phyloP scores from a whole-genome alignment of 2,113 vertebrate species.

The Casuarius casuarius region DNA sequence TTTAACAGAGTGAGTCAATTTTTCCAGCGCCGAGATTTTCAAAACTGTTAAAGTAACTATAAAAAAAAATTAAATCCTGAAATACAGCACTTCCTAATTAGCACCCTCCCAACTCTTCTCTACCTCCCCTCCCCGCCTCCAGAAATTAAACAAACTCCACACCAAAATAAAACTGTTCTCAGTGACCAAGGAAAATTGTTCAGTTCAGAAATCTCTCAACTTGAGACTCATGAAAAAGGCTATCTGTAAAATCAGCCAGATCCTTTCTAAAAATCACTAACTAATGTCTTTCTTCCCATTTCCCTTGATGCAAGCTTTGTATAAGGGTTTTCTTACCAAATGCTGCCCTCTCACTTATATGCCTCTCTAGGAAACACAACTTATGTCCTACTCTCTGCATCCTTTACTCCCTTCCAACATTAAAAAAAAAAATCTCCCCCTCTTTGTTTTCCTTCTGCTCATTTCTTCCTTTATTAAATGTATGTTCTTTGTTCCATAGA shows the following conservation, averaged over 20 bases:
- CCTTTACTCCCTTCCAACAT: background rate
- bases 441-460: background rate
- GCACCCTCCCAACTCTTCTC: background rate
- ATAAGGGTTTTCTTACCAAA: background rate
- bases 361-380: background rate
- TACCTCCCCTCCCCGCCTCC: background rate
- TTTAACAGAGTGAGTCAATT: background rate
- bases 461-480: background rate
- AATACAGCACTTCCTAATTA: background rate
- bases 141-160: background rate
- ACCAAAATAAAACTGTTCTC: background rate
- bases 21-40: background rate
- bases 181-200: background rate
- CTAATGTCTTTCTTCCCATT: background rate
- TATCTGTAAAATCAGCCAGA: background rate
- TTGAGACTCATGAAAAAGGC: background rate
- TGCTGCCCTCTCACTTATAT: background rate
- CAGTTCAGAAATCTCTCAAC: background rate
- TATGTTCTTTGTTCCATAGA: fast-evolving
- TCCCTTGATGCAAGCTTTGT: background rate
- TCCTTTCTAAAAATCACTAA: background rate
- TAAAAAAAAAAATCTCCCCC: background rate
- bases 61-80: background rate
- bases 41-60: background rate
- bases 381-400: fast-evolving